phyloP scores from a whole-genome alignment of 1,140 invertebrate genomes.

The Dendrolimus punctatus region DNA sequence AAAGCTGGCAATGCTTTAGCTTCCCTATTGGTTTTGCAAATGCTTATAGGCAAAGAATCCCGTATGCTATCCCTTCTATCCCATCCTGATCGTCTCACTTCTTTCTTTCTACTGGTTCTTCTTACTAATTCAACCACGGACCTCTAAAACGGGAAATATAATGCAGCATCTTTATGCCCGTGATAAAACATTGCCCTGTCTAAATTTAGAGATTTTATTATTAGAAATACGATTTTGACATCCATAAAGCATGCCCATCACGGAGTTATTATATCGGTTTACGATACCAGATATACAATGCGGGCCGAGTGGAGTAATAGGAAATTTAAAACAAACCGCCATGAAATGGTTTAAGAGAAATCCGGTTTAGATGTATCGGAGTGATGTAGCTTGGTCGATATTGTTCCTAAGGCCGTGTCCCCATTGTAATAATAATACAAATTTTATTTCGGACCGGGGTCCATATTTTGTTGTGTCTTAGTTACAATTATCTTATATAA shows the following conservation, averaged over 20 bases:
- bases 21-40: no score
- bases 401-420: no score
- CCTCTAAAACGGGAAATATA: constrained; percentile 19
- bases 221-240: constrained; percentile 67
- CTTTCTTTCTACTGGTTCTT: no score
- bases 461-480: no score
- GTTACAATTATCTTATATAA: no score
- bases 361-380: background rate
- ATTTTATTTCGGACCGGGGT: no score
- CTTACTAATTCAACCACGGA: no score
- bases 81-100: no score
- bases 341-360: background rate
- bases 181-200: constrained; percentile 57
- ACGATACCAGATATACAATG: constrained; percentile 53
- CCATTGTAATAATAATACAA: no score
- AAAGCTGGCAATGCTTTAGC: no score
- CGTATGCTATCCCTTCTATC: no score
- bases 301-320: constrained; percentile 15
- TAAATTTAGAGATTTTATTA: constrained; percentile 68
- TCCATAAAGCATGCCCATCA: constrained; percentile 45
- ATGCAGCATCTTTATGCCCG: constrained; percentile 49
- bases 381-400: background rate
- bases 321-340: constrained; percentile 11
- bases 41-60: no score
- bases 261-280: constrained; percentile 58